Conservation (phyloP, 1,140 invertebrate species). For the Trypoxylus dichotomus region DNA sequence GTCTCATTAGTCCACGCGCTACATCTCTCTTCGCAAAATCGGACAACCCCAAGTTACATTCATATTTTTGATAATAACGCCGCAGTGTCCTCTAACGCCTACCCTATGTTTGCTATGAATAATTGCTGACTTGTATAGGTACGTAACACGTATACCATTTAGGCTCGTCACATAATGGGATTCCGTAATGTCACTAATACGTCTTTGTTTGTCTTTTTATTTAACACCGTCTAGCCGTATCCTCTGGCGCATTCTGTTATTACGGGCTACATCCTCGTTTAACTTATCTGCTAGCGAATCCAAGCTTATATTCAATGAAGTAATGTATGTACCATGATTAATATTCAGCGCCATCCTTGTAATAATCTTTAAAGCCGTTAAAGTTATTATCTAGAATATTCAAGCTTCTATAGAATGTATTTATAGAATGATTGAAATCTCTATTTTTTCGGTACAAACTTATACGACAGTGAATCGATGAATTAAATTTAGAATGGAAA, state of each 20-base stretch:
- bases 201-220: constrained; percentile 13
- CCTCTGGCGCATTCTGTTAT: too few relatives aligned
- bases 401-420: too few relatives aligned
- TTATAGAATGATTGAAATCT: too few relatives aligned
- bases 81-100: not conserved
- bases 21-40: constrained; percentile 16
- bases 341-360: too few relatives aligned
- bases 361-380: too few relatives aligned
- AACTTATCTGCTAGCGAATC: not conserved
- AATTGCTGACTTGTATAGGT: constrained; percentile 14
- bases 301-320: not conserved
- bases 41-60: not conserved
- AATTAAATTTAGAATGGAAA: too few relatives aligned
- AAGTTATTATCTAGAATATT: too few relatives aligned
- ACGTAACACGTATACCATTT: constrained; percentile 18
- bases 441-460: too few relatives aligned
- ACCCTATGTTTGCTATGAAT: not conserved
- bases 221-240: not conserved
- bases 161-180: not conserved
- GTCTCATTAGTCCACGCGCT: constrained; percentile 28
- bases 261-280: too few relatives aligned
- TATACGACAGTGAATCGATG: too few relatives aligned
- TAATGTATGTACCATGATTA: too few relatives aligned
- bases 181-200: constrained; percentile 16
- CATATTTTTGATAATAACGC: constrained; percentile 19